Evolutionary conservation across 2,888 invertebrate genomes (phyloP).

Genomic region (Eueremaeus valkanovi): DNA sequence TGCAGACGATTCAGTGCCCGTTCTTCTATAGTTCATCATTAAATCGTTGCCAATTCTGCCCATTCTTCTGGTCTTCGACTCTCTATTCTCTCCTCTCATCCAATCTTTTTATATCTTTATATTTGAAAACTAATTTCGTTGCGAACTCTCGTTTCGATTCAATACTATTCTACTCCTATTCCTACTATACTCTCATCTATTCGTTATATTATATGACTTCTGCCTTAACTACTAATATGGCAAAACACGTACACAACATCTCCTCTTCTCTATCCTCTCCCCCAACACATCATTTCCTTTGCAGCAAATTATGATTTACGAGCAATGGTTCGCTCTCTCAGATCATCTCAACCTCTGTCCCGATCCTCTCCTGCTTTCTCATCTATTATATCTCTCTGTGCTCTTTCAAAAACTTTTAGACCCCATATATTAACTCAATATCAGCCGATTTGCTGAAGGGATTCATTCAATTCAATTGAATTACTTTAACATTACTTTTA

Average conservation of each 20-base stretch:
- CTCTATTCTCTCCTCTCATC: too few species aligned
- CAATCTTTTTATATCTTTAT: neutral
- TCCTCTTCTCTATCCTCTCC: neutral
- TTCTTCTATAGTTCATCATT: neutral
- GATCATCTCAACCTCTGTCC: neutral
- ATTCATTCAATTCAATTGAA: neutral
- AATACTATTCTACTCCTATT: neutral
- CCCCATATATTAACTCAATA: neutral
- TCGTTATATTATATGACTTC: neutral
- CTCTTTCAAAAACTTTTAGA: neutral
- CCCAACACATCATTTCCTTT: neutral
- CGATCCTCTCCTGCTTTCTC: neutral
- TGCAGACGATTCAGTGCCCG: neutral
- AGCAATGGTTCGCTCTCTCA: neutral
- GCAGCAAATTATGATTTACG: constrained; percentile 1
- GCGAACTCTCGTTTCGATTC: neutral
- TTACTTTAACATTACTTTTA: neutral
- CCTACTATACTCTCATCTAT: too few species aligned
- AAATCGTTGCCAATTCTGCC: neutral
- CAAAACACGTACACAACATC: neutral
- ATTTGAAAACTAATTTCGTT: neutral
- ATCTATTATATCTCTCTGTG: neutral
- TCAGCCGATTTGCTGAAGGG: neutral
- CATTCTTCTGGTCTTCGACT: neutral
- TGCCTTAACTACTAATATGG: neutral